Conservation (phyloP, 2,797 vertebrate species). For the Protosalanx chinensis region DNA sequence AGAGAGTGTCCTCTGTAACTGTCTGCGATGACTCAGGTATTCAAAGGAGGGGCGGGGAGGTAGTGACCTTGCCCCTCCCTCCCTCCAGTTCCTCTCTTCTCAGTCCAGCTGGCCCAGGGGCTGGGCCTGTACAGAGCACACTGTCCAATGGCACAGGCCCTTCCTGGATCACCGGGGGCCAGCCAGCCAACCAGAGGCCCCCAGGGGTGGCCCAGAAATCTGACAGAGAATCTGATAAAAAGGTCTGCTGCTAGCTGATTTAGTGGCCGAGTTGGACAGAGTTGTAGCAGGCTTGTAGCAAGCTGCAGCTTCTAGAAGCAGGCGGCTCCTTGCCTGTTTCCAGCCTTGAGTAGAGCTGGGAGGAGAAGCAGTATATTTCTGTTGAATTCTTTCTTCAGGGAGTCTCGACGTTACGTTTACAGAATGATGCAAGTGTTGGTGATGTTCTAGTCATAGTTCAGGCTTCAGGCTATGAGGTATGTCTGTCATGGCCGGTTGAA, state of each 20-base stretch:
- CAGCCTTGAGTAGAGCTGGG: no score
- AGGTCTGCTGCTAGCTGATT: not conserved
- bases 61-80: not conserved
- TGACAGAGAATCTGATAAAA: not conserved
- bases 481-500: no score
- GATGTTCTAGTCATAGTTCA: no score
- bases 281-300: no score
- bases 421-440: no score
- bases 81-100: slow-evolving; percentile 22
- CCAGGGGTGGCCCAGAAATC: not conserved
- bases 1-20: not conserved
- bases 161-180: not conserved
- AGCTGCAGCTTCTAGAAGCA: no score
- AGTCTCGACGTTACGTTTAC: no score
- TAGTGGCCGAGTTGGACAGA: no score
- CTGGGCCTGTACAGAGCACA: not conserved
- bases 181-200: not conserved
- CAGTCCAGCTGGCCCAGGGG: not conserved
- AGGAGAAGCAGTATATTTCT: no score
- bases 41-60: not conserved
- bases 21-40: not conserved
- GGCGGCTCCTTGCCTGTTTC: no score
- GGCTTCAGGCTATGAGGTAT: no score
- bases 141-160: not conserved
- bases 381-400: no score